Evolutionary conservation across 2,797 vertebrate species (phyloP), one percentile per base, ranked within the genome.

Genomic region (Macrochelys suwanniensis): DNA sequence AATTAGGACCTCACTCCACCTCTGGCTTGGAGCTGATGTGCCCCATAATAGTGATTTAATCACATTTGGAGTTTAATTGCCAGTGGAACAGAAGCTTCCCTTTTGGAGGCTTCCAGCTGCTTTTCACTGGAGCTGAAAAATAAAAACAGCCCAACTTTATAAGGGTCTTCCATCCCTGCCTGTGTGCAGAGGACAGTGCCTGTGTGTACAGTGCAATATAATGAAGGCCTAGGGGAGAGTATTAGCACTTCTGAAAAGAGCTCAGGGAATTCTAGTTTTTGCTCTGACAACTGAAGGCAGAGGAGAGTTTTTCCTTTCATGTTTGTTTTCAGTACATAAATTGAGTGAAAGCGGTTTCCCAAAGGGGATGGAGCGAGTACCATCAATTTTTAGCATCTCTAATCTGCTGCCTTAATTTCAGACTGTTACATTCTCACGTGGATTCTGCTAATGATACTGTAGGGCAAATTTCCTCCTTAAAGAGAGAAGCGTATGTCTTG

Each of bases 191-290:
- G 91, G 80, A 92, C 71, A 92, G 94, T 87, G 93, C 91, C 95
- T 97, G 94, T 90, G 87, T 94, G 84, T 71, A 19, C 33, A 42
- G 65, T 91, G 93, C 21, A 4, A 95, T 95, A 94, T 97, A 97
- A 98, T 95, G 96, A 97, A 98, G 96, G 96, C 95, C 96, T 98
- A 57, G 45, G 97, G 97, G 96, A 97, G 92, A 97, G 89, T 92
- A 97, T 97, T 98, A 96, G 96, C 96, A 96, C 95, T 97, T 97
- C 96, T 97, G 97, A 95, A 96, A 98, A 97, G 96, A 97, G 96
- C 94, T 96, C 89, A 92, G 93, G 96, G 96, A 97, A 97, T 96
- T 97, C 94, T 96, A 82, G 96, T 96, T 96, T 96, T 97, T 95
- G 95, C 96, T 96, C 95, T 97, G 97, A 97, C 96, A 98, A 96